Conservation (phyloP, 2,888 invertebrate species). For the Alentia gelatinosa region DNA sequence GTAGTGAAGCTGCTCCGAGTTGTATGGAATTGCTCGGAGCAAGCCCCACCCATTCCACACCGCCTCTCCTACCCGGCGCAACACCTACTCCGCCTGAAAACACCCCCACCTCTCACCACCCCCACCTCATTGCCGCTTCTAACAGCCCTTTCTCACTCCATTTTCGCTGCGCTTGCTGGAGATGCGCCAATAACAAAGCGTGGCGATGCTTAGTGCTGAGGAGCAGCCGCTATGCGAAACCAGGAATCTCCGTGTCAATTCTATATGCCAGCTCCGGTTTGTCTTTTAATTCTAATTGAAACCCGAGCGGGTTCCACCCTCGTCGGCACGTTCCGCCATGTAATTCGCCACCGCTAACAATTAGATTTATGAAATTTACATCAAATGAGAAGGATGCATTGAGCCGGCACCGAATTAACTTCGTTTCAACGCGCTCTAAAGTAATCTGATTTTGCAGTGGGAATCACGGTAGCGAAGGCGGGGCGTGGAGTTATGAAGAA, state of each 20-base stretch:
- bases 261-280: neutral
- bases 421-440: constrained; percentile 40
- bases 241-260: constrained; percentile 20
- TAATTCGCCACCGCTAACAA: constrained; percentile 47
- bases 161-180: neutral
- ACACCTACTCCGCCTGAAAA: neutral
- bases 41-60: neutral
- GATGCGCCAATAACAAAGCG: neutral
- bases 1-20: no score
- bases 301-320: neutral
- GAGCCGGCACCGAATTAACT: constrained; percentile 30
- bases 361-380: constrained; percentile 54
- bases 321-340: neutral
- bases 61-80: neutral
- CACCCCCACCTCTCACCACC: neutral
- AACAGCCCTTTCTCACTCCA: neutral
- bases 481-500: constrained; percentile 4
- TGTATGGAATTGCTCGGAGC: no score
- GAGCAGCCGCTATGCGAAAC: neutral
- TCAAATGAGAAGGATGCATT: constrained; percentile 29
- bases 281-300: constrained; percentile 52
- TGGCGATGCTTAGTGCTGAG: neutral
- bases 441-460: constrained; percentile 35
- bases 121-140: neutral
- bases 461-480: neutral